Conservation (phyloP, 2,797 vertebrate species). For the Avahi laniger region DNA sequence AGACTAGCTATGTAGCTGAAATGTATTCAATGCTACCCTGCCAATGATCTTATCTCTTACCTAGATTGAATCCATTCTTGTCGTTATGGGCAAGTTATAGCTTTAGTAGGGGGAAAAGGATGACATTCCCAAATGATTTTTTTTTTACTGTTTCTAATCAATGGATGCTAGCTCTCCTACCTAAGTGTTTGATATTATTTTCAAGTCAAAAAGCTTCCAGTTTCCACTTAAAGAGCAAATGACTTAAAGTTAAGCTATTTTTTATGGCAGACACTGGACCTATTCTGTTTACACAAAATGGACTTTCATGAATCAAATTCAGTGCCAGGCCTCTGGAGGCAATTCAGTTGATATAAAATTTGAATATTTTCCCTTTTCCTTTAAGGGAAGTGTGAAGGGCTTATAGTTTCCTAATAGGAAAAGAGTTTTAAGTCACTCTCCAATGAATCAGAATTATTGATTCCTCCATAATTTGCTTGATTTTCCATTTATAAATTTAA, state of each 20-base stretch:
- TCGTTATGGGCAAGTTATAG: not conserved
- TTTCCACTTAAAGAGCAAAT: conserved; percentile 48
- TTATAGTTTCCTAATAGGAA: not conserved
- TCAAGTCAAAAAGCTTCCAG: conserved; percentile 40
- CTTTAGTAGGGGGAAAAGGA: not conserved
- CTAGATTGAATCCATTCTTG: not conserved
- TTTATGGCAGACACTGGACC: not conserved
- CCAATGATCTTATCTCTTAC: not conserved
- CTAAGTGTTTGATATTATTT: conserved; percentile 35
- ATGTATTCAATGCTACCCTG: not conserved
- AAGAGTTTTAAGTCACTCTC: not conserved
- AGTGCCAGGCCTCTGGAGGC: not conserved
- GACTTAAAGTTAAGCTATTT: conserved; percentile 16
- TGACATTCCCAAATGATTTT: not conserved
- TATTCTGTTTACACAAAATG: not conserved
- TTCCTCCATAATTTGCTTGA: not conserved
- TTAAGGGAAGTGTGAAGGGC: not conserved
- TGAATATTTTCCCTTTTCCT: not conserved
- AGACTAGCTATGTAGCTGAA: not conserved
- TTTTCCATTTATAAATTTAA: conserved; percentile 20
- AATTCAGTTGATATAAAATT: not conserved
- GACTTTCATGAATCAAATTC: not conserved
- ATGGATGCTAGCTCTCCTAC: not conserved
- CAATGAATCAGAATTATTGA: not conserved
- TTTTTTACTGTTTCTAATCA: conserved; percentile 16